A percentile compares a stretch with the other conserved stretches of the same genome.
These are phyloP conservation scores for Rhinella marina DNA, from an alignment of 2,797 vertebrate species.

Conservation along the genomic window DNA sequence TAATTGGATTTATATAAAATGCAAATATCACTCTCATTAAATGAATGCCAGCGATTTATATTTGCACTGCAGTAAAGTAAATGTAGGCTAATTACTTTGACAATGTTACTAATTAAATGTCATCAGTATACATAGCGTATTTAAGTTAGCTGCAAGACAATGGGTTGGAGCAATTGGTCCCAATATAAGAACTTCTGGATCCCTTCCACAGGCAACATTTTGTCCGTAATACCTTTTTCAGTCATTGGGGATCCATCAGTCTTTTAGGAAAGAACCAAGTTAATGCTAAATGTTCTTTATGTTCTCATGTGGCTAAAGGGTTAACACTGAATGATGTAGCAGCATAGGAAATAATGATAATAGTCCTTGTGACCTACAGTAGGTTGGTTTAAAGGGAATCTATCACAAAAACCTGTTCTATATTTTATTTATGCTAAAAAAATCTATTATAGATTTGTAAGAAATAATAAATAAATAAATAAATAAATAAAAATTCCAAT, in stretches of 20 bases:
- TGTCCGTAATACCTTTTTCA: not conserved
- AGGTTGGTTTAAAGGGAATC: no score
- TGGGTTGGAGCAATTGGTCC: not conserved
- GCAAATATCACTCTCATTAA: constrained; percentile 60
- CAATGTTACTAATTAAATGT: constrained; percentile 58
- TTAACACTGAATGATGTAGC: not conserved
- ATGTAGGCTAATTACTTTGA: constrained; percentile 47
- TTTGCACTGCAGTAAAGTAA: constrained; percentile 29
- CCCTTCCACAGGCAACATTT: not conserved
- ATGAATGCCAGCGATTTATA: constrained; percentile 41
- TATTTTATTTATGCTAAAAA: no score
- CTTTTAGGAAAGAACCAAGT: not conserved
- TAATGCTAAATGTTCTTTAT: not conserved
- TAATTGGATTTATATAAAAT: constrained; percentile 58
- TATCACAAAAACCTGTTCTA: no score
- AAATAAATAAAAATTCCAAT: no score
- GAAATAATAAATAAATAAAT: no score
- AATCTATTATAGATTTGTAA: no score
- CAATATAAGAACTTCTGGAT: not conserved
- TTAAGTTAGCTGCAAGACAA: not conserved
- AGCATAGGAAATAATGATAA: not conserved
- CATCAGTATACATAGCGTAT: constrained; percentile 23
- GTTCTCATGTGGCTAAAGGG: no score
- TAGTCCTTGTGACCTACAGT: not conserved
- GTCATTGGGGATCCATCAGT: not conserved